A percentile compares a stretch with the other conserved stretches of the same genome.
phyloP scores from a whole-genome alignment of 2,113 vertebrate species.

The Guaruba guarouba region DNA sequence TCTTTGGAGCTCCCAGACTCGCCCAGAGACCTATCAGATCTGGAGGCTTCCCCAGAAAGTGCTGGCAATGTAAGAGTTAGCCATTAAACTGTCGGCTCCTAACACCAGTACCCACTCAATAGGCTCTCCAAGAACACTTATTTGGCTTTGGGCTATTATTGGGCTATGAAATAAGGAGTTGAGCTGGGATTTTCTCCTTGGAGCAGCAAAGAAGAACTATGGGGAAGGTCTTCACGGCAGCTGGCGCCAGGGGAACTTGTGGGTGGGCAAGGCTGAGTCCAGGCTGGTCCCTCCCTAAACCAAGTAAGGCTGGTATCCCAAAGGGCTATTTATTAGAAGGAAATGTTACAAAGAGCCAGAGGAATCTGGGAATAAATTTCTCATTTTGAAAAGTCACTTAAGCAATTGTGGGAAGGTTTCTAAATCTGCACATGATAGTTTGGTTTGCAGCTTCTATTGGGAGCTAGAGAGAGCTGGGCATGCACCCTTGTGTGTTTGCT shows the following conservation, averaged over 20 bases:
- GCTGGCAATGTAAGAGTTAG: background rate
- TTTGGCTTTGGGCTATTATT: background rate
- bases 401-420: background rate
- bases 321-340: background rate
- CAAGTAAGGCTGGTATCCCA: background rate
- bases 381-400: background rate
- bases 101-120: background rate
- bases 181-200: background rate
- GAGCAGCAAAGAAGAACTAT: background rate
- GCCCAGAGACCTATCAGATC: background rate
- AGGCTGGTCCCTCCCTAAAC: background rate
- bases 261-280: background rate
- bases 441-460: background rate
- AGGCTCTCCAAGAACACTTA: background rate
- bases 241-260: background rate
- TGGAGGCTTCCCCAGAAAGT: background rate
- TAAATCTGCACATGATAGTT: background rate
- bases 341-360: background rate
- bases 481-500: fast-evolving
- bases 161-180: background rate
- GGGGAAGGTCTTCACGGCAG: background rate
- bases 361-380: background rate
- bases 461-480: background rate
- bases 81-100: background rate
- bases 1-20: background rate